Evolutionary conservation across 2,797 vertebrate genomes (phyloP), one percentile per base, ranked within the genome.

Genomic region (Bryconaethiops microstoma): DNA sequence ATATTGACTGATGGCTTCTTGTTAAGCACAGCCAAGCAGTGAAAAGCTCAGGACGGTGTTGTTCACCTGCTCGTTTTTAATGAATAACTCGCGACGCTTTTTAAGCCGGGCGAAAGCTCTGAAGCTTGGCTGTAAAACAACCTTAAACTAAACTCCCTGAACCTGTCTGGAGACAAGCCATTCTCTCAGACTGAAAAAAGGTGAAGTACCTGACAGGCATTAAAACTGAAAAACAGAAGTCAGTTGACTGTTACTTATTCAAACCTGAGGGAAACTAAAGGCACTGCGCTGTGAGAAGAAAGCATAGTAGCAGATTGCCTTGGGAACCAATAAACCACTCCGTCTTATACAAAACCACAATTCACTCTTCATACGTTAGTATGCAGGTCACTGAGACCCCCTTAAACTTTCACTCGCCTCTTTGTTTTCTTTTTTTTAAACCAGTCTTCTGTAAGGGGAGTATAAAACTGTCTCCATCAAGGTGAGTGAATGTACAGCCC

Each of bases 351-450:
- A 85, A 76, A 83, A 70, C 55, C 68, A 80, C 59, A 74, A 80
- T 68, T 77, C 16, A 74, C 65, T 72, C 14, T 9, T 55, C 39
- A 77, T 40, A 80, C 21, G 78, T 86, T 88, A 86, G 85, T 82
- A 87, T 83, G 71, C 83, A 77, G 77, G 82, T 85, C 86, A 86
- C 80, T 63, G 68, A 77, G 86, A 79, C 65, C 62, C 29, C 29
- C 55, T 59, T 5, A 50, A 78, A 75, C 68, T 78, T 77, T 79
- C 29, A n/a, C 75, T 64, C 21, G 57, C 25, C 39, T 62, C 7
- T 23, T 63, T 25, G 21, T 39, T 63, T 29, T 70, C n/a, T 7
- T 14, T 55, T 69, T 72, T 50, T 29, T 70, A 48, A 59, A 69
- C 62, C 16, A 19, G 7, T 76, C 40, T 50, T 55, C 63, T 78